Base-by-base conservation (phyloP, 2,888 invertebrate species). In the Linhomoeus sp. region DNA sequence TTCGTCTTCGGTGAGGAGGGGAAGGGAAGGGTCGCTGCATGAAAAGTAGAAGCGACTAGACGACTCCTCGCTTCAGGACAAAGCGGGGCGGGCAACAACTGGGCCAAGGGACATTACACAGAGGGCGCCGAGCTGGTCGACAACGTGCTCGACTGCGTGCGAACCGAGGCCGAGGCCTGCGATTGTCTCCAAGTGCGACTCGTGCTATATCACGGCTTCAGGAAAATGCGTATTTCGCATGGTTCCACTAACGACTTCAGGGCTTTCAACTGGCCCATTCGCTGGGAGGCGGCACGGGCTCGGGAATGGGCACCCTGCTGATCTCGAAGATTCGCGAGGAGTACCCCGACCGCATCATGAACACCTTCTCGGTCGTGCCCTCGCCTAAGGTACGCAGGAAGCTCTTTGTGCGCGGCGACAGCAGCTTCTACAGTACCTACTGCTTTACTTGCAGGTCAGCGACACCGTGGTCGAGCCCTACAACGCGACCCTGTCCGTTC, bases 281-380 rank as follows among this genome's bases (percentile, higher is more conserved):
- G 0, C 72, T 85, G 19, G 62, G 85, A 1, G 84, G 85, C 9
- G 84, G 85, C 19, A 85, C 84, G 0, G 85, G 85, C 0, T 81
- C 82, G 0, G 85, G 84, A 1, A 77, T 85, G 79, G 85, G 84
- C 7, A 85, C 85, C 0, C 68, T 85, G 5, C 76, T 90, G 55
- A 90, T 90, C 65, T 86, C 85, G 56, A 90, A 90, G 72, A 88
- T 90, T 70, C 78, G 88, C 60, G 88, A 90, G 72, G 90, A 90
- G 73, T 90, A 88, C 67, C 90, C 90, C 57, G 90, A 90, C 74
- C 80, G 90, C 73, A 90, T 90, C 61, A 88, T 90, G 88, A 86
- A 84, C 75, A 88, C 87, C 65, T 88, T 85, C 73, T 86, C 85
- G 51, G 86, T 90, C 52, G 77, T 87, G 76, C 67, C 86, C 22